phyloP scores from a whole-genome alignment of 35 echinoderm and acorn worm genomes.

The Eucidaris tribuloides region DNA sequence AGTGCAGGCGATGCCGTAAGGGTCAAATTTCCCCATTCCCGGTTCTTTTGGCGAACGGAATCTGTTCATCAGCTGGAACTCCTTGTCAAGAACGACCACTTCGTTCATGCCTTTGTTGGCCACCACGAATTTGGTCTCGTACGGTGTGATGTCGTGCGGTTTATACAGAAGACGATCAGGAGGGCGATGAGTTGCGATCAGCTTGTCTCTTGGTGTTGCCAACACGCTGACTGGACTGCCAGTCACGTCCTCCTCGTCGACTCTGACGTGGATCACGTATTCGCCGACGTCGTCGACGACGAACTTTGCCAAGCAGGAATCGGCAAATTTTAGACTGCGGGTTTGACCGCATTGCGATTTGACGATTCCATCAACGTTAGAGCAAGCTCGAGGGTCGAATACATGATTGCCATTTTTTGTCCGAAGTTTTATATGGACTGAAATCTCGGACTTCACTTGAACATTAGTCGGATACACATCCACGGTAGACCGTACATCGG shows the following conservation, averaged over 20 bases:
- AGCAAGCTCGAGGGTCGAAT: not conserved
- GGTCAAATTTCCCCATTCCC: not conserved
- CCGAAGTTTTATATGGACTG: too few species aligned
- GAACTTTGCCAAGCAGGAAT: not conserved
- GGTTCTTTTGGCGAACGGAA: not conserved
- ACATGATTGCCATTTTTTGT: too few species aligned
- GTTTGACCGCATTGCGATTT: not conserved
- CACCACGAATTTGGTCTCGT: not conserved
- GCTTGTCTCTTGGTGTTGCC: not conserved
- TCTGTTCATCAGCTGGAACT: not conserved
- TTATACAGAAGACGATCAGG: not conserved
- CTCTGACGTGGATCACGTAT: not conserved
- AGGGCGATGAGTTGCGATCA: not conserved
- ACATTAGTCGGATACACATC: too few species aligned
- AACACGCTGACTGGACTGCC: not conserved
- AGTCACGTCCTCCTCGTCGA: not conserved
- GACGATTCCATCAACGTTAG: not conserved
- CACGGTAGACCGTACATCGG: too few species aligned
- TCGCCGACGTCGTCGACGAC: not conserved
- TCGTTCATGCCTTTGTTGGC: not conserved
- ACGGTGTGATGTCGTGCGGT: not conserved
- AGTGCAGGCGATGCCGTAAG: constrained; percentile 48
- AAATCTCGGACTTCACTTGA: too few species aligned
- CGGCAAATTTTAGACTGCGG: not conserved
- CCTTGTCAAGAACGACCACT: constrained; percentile 4